phyloP scores from a whole-genome alignment of 2,797 vertebrate species.

The Clarias platycephalus region DNA sequence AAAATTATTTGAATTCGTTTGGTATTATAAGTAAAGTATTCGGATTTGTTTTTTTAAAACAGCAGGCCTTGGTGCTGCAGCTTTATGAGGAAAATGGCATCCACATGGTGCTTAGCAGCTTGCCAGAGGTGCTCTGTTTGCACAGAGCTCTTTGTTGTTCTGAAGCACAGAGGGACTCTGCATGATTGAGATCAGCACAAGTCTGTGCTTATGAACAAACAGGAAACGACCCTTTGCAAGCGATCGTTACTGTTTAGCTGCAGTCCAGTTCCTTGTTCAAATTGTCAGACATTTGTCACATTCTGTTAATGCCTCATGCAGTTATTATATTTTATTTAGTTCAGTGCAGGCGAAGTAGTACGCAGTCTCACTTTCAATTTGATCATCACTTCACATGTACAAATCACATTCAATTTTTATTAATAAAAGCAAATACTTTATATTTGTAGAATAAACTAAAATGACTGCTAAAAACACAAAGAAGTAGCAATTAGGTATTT shows the following conservation, averaged over 20 bases:
- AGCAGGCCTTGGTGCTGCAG: not conserved
- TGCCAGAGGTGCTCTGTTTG: constrained; percentile 4
- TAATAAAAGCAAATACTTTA: not conserved
- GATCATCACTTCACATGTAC: not conserved
- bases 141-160: constrained; percentile 18
- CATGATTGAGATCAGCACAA: not conserved
- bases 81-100: not conserved
- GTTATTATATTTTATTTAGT: not conserved
- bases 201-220: constrained; percentile 9
- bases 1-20: not conserved
- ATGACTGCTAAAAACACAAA: not conserved
- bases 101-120: constrained; percentile 9
- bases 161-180: not conserved
- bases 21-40: not conserved
- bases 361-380: not conserved
- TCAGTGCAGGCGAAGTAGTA: not conserved
- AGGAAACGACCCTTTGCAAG: constrained; percentile 16
- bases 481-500: not conserved
- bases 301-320: not conserved
- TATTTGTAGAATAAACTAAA: not conserved
- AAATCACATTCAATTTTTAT: not conserved
- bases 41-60: not conserved
- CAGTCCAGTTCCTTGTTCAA: not conserved
- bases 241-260: constrained; percentile 8
- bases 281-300: not conserved